Base-by-base conservation (phyloP, 2,888 invertebrate genomes). In the Allolobophora icterica region DNA sequence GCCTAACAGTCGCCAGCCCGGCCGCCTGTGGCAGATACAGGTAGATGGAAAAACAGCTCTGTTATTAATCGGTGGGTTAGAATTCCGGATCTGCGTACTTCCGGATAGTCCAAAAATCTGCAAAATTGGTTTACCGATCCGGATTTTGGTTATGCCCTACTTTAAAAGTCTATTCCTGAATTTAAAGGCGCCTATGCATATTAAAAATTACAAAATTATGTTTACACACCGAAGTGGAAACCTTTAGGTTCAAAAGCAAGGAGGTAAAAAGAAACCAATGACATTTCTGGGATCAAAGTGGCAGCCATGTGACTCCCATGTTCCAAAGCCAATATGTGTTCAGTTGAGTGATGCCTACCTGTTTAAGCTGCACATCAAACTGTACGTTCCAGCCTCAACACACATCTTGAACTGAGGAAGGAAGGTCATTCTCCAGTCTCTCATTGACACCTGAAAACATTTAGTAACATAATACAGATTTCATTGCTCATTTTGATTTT, bases 341-440 rank as follows among this genome's bases (percentile, higher is more conserved):
- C 21, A 33, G 21, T 89, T n/a, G 58, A n/a, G n/a, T n/a, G n/a
- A 52, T 34, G 93, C 89, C 34, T 93, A 95, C 94, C 94, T 94
- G 93, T 95, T 95, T 91, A 94, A 95, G 91, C 95, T 95, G 93
- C 95, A 95, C 94, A 95, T 95, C n/a, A 95, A 91, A 84, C 94
- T 94, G 92, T 93, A 94, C 1, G 94, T 93, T 4, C 95, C 95
- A 8, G 94, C 95, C 40, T 94, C 92, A 8, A 94, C 94, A 93
- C 95, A 95, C 90, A 92, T 91, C 89, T 93, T 93, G 91, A 95
- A 95, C 21, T 93, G 94, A 52, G 95, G 95, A 42, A 95, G 93
- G 92, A 94, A 95, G 11, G 95, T 95, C 92, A 94, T 92, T 34
- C 93, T 91, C 94, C 93, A 94, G 92, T 95, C 95, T 89, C 94